A percentile compares a stretch with the other conserved stretches of the same genome.
phyloP scores from a whole-genome alignment of 30 jellyfish, hydroid and myxozoan species.

The Aurelia sp. region DNA sequence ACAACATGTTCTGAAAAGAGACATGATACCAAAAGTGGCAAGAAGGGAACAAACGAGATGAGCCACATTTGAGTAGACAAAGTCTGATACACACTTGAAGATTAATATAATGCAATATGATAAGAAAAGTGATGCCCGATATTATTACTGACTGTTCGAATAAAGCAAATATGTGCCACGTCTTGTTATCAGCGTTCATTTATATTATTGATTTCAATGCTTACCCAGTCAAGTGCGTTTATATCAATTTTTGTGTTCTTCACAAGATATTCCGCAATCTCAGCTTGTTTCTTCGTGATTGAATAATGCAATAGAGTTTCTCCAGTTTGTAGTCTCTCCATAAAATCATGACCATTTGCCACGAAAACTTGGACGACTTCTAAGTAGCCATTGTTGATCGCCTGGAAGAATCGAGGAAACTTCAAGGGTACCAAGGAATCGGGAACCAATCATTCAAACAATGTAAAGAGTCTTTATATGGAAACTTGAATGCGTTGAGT shows the following conservation, averaged over 20 bases:
- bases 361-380: slow-evolving; percentile 21
- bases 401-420: not conserved
- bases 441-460: no score
- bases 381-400: slow-evolving; percentile 31
- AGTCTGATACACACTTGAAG: no score
- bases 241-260: slow-evolving; percentile 5
- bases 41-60: no score
- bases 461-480: no score
- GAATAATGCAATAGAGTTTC: slow-evolving; percentile 22
- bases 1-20: no score
- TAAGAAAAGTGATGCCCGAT: no score
- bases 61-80: no score
- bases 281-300: slow-evolving; percentile 12
- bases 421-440: no score
- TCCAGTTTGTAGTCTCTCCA: slow-evolving; percentile 6
- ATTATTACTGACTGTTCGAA: no score
- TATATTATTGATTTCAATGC: not conserved
- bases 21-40: no score
- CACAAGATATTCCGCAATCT: slow-evolving; percentile 24
- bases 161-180: not conserved
- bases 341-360: not conserved
- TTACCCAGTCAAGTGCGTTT: slow-evolving; percentile 22
- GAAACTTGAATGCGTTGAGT: no score
- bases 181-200: not conserved
- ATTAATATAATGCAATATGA: no score